Conservation (phyloP, 1,140 invertebrate genomes). For the Rhopalosiphum maidis region DNA sequence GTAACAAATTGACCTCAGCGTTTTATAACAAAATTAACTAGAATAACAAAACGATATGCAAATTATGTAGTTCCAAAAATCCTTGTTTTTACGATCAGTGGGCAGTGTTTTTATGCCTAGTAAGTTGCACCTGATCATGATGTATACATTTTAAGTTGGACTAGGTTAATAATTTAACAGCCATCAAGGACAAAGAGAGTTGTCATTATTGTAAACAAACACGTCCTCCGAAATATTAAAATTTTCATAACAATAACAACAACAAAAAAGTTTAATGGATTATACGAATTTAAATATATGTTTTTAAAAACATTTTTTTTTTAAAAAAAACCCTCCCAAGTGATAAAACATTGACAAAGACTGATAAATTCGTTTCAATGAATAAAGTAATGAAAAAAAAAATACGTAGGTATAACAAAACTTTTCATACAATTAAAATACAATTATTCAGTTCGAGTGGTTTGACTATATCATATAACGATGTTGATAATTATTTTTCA, state of each 20-base stretch:
- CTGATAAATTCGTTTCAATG: too few relatives aligned
- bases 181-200: not conserved
- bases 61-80: not conserved
- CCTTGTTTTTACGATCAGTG: not conserved
- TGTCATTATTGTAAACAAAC: not conserved
- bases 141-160: not conserved
- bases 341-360: too few relatives aligned
- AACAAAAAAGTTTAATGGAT: not conserved
- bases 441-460: not conserved
- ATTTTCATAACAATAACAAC: not conserved
- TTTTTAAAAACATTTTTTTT: too few relatives aligned
- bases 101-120: not conserved
- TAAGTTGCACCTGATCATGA: not conserved
- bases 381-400: too few relatives aligned
- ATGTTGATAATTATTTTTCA: not conserved
- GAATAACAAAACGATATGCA: not conserved
- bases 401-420: not conserved
- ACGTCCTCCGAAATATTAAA: not conserved
- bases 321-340: too few relatives aligned
- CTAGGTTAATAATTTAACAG: not conserved
- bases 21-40: not conserved
- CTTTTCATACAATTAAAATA: not conserved
- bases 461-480: not conserved
- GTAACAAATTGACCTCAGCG: not conserved
- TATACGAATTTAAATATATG: not conserved